A percentile compares a stretch with the other conserved stretches of the same genome.
These are phyloP conservation scores for Gasterosteus nipponicus DNA, from an alignment of 2,113 vertebrate species.

Conservation along the genomic window DNA sequence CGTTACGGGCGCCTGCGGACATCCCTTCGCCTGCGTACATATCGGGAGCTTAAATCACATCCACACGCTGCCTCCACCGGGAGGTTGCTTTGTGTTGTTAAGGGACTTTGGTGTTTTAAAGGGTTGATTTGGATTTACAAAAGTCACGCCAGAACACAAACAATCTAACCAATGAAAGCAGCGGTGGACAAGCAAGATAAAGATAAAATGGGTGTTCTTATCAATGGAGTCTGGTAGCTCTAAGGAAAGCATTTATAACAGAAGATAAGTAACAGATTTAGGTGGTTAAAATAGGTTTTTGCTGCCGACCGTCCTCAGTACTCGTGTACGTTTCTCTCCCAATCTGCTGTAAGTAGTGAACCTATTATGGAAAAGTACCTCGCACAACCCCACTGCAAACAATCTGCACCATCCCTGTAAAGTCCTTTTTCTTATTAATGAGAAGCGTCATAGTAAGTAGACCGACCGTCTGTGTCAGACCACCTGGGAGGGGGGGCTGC, in stretches of 20 bases:
- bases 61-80: background rate
- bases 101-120: background rate
- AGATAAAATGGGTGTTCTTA: background rate
- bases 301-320: background rate
- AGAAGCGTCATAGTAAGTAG: slow-evolving; percentile 34
- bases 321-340: background rate
- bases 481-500: slow-evolving; percentile 6
- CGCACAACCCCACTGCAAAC: background rate
- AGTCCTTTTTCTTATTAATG: slow-evolving; percentile 11
- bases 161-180: background rate
- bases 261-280: too few relatives aligned
- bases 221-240: background rate
- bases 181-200: background rate
- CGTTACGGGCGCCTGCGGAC: background rate
- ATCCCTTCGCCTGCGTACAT: slow-evolving; percentile 12
- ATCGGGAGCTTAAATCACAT: background rate
- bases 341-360: background rate
- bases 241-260: background rate
- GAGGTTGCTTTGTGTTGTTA: background rate
- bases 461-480: slow-evolving; percentile 34
- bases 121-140: background rate
- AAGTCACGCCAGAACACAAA: background rate
- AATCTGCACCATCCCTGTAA: background rate
- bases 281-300: background rate
- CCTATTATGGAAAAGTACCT: background rate